Evolutionary conservation across 1,140 invertebrate species (phyloP).

Genomic region (Musca domestica): DNA sequence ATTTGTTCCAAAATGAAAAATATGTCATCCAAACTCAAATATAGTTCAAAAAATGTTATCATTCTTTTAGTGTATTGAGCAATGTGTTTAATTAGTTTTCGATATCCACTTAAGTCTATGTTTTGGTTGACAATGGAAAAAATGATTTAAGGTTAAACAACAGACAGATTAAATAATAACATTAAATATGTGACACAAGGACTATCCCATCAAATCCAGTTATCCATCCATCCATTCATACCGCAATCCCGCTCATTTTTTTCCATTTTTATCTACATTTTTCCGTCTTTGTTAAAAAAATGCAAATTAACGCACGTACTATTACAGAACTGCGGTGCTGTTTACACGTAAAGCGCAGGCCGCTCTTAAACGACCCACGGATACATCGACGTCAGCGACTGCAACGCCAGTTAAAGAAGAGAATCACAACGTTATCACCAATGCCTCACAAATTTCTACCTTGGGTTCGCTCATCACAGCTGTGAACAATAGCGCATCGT

Average conservation of each 20-base stretch:
- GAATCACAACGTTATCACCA: conserved; percentile 45
- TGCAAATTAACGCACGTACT: background rate
- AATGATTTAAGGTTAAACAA: too few species aligned
- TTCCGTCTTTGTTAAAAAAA: background rate
- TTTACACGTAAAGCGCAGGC: conserved; percentile 73
- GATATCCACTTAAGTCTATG: too few species aligned
- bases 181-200: too few species aligned
- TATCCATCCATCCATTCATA: background rate
- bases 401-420: conserved; percentile 54
- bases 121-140: too few species aligned
- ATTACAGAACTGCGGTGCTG: conserved; percentile 71
- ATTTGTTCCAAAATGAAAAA: too few species aligned
- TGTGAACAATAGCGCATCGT: conserved; percentile 23
- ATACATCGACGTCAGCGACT: conserved; percentile 37
- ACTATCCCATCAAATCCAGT: background rate
- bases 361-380: conserved; percentile 55
- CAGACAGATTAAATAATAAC: too few species aligned
- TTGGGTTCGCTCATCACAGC: conserved; percentile 12
- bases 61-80: too few species aligned
- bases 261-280: background rate
- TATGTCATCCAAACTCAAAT: too few species aligned
- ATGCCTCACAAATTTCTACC: conserved; percentile 30
- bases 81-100: too few species aligned
- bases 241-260: background rate
- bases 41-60: too few species aligned